These are phyloP conservation scores for Muscina levida DNA, from an alignment of 2,888 invertebrate species.

Conservation along the genomic window DNA sequence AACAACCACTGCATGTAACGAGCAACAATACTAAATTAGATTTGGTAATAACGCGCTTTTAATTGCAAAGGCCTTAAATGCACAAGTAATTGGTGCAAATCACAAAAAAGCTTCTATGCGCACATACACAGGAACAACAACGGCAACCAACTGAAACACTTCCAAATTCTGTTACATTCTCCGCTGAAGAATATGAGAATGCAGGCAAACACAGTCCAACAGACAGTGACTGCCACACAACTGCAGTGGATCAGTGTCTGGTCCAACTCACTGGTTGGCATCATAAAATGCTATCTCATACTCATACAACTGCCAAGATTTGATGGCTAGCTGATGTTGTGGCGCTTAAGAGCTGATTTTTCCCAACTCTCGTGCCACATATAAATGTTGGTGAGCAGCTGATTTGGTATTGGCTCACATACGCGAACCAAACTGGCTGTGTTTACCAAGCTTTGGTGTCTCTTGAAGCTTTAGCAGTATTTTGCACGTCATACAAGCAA, in stretches of 20 bases:
- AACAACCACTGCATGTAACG: conserved; percentile 49
- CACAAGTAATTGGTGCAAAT: conserved; percentile 74
- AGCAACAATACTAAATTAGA: conserved; percentile 16
- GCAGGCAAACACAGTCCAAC: not conserved
- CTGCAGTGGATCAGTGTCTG: not conserved
- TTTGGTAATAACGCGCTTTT: conserved; percentile 65
- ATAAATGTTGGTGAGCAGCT: not conserved
- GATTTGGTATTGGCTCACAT: conserved; percentile 4
- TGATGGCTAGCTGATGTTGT: too few relatives aligned
- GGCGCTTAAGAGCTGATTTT: too few relatives aligned
- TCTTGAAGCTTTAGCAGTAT: not conserved
- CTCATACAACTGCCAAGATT: too few relatives aligned
- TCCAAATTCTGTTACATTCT: conserved; percentile 34
- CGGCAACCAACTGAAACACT: not conserved
- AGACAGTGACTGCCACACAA: not conserved
- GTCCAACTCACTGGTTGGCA: not conserved
- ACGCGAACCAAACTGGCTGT: not conserved
- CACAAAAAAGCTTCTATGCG: conserved; percentile 45
- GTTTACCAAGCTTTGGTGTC: not conserved
- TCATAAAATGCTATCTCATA: too few relatives aligned
- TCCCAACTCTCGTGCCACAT: too few relatives aligned
- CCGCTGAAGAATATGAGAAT: conserved; percentile 17
- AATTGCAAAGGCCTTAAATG: conserved; percentile 69
- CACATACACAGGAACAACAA: not conserved
- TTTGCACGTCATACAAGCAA: conserved; percentile 9